Evolutionary conservation across 2,888 invertebrate species (phyloP).

Genomic region (Metalampra italica): DNA sequence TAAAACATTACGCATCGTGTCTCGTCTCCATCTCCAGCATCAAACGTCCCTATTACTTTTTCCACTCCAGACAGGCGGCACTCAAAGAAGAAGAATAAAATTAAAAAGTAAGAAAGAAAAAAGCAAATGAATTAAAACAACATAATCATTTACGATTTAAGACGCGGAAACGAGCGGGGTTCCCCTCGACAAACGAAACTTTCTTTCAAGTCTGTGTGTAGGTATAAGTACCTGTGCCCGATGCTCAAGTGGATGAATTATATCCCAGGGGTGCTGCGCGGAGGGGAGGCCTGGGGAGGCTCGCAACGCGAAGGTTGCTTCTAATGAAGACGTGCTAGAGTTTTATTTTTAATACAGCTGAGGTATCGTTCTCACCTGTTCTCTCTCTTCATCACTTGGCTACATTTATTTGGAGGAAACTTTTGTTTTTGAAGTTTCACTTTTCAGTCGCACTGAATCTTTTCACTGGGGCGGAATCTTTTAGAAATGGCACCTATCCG

Average conservation of each 20-base stretch:
- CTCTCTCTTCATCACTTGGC: constrained; percentile 18
- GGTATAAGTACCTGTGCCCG: constrained; percentile 74
- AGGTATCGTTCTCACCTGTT: constrained; percentile 61
- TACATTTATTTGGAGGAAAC: constrained; percentile 13
- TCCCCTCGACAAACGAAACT: constrained; percentile 72
- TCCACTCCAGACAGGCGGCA: constrained; percentile 73
- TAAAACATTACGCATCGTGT: constrained; percentile 30
- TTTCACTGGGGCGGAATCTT: constrained; percentile 2
- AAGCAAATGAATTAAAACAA: constrained; percentile 77
- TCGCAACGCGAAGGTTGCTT: constrained; percentile 51
- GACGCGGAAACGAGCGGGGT: constrained; percentile 58
- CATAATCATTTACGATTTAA: constrained; percentile 75
- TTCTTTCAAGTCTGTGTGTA: constrained; percentile 74
- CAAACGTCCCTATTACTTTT: constrained; percentile 43
- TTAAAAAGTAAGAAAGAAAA: constrained; percentile 58
- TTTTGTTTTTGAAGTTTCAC: constrained; percentile 17
- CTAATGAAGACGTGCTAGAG: constrained; percentile 67
- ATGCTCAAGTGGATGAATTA: constrained; percentile 76
- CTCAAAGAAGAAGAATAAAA: constrained; percentile 61
- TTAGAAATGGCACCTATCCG: not conserved
- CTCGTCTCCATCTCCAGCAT: constrained; percentile 19
- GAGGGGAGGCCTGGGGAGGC: constrained; percentile 34
- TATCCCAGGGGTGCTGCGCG: constrained; percentile 64
- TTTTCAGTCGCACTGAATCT: constrained; percentile 17
- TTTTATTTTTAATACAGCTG: constrained; percentile 60